Evolutionary conservation across 2,113 vertebrate species (phyloP).

Genomic region (Sclerurus mexicanus): DNA sequence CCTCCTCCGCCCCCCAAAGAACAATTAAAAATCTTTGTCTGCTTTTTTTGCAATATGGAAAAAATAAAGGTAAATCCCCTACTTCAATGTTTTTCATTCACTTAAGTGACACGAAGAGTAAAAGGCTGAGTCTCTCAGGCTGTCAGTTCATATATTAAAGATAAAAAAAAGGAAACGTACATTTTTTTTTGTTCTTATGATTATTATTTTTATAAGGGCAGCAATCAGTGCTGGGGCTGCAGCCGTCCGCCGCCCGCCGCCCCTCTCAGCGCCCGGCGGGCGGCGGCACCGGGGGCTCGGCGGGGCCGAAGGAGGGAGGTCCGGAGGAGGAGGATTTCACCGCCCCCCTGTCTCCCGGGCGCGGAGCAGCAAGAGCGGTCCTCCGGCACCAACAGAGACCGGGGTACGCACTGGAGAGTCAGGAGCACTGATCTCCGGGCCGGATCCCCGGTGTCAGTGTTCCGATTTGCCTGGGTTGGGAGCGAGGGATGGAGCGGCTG

Average conservation of each 20-base stretch:
- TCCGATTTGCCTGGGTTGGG: background rate
- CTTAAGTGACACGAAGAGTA: constrained; percentile 20
- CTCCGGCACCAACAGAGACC: background rate
- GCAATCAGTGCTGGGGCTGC: background rate
- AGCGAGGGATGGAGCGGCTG: background rate
- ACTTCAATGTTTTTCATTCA: background rate
- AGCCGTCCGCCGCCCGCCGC: background rate
- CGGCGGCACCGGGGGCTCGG: background rate
- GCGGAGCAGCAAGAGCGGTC: background rate
- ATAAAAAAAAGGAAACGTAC: background rate
- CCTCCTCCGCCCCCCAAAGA: background rate
- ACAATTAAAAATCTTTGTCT: constrained; percentile 6
- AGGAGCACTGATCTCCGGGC: background rate
- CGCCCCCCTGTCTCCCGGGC: background rate
- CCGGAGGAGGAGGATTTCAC: background rate
- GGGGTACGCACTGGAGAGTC: background rate
- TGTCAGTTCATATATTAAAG: background rate
- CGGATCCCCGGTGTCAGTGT: background rate
- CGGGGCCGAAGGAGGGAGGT: background rate
- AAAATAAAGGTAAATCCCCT: background rate
- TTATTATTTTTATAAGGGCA: background rate
- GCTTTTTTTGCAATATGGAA: background rate
- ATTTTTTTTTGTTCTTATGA: background rate
- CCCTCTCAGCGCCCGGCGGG: background rate
- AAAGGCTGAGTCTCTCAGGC: background rate